Evolutionary conservation across 2,113 vertebrate species (phyloP), one percentile per base, ranked within the genome.

Genomic region (Siniperca chuatsi): DNA sequence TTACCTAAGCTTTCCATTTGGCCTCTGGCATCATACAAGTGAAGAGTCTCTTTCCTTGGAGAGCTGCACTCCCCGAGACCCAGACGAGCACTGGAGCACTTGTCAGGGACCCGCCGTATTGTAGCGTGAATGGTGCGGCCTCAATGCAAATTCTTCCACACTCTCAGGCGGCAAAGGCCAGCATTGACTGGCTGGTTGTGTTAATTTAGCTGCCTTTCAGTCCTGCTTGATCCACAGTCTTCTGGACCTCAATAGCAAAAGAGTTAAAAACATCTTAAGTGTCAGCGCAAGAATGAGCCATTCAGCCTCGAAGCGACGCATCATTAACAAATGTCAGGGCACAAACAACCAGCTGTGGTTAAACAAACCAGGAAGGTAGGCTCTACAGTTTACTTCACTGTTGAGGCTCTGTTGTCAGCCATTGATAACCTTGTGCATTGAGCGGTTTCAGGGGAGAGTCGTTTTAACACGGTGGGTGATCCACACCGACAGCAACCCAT

Each of bases 201-300:
- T 94, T 94, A 93, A 95, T 95, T 93, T 90, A 90, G 91, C 72
- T 90, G 89, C 89, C 87, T 94, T 96, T 95, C 94, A 95, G 75
- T 77, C 84, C 82, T 87, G 78, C 91, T 92, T 92, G 88, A 93
- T 89, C 91, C 86, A 83, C 25, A 71, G 82, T 87, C 82, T 91
- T 76, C 76, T 82, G 67, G 78, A 90, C 78, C 89, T 92, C 87
- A 89, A 90, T 94, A 85, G 89, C 85, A 91, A 85, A 80, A 79
- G 88, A 90, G 87, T 91, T 90, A 91, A 89, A 90, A 90, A 86
- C 86, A 91, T 93, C 84, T 90, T 65, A 93, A 93, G 91, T 88
- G 60, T 87, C 78, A 65, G 84, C 12, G 46, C 71, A 84, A 90
- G 91, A 95, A 94, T 92, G 88, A 64, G 18, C 79, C 87, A 89